Evolutionary conservation across 1,140 invertebrate genomes (phyloP), one percentile per base, ranked within the genome.

Genomic region (Drosophila miranda): DNA sequence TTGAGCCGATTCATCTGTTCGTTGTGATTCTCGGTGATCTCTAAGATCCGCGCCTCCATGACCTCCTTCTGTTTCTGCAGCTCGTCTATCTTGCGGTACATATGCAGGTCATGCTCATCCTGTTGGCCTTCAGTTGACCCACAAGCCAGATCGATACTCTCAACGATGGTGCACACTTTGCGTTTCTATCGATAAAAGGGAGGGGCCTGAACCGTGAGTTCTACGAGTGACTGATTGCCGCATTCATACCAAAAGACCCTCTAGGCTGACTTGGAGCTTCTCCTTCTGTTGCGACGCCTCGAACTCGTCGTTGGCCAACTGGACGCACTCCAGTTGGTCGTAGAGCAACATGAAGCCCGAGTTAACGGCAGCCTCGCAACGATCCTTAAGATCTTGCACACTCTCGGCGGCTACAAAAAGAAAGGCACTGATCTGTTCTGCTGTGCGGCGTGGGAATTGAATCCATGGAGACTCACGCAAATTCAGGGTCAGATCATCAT

Each of bases 381-480:
- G 21, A 3, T 34, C 4, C n/a, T 80, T 80, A 0, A 89, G 51
- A 26, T 83, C 77, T 44, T 50, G 50, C 0, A 80, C 42, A n/a
- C 71, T 76, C 6, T 70, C 49, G 4, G 9, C 6, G 30, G 82
- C 82, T 81, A n/a, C 4, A 30, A 38, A 38, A 5, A 13, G 1
- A n/a, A 5, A 11, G 3, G 11, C 1, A 38, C 45, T 30, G 7
- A 6, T 30, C 1, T 38, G 1, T 30, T n/a, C 14, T 19, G 45
- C 23, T 26, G 23, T 26, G 4, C 23, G 23, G 23, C 0, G 23
- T 26, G 23, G 23, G 23, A 26, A 26, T 26, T 26, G 19, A 5
- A 34, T 34, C 30, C 9, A 34, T 11, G 3, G 34, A 28, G 49
- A 72, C 86, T 88, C 34, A 88, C 87, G 72, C 6, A 88, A 34